Percentiles rank a stretch among this genome's conserved stretches.
Conservation (phyloP, 2,797 vertebrate species). For the Cheracebus regulus region DNA sequence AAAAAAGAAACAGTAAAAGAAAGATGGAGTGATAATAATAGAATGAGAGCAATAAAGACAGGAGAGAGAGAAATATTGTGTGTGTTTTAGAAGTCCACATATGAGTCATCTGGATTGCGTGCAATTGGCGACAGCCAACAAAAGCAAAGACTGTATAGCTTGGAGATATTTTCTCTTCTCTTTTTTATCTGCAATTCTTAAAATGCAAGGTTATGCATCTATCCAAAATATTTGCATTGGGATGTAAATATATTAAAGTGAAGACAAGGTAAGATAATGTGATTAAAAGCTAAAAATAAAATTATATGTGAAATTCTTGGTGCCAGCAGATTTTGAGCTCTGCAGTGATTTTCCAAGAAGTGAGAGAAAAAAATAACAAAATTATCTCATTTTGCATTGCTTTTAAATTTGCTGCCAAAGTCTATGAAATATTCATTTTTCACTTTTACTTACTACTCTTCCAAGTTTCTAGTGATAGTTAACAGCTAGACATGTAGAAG, state of each 20-base stretch:
- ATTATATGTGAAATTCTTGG: background rate
- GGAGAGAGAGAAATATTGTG: background rate
- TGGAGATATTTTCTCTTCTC: background rate
- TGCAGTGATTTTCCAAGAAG: constrained; percentile 39
- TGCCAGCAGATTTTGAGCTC: background rate
- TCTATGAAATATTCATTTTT: constrained; percentile 1
- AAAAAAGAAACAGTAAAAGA: background rate
- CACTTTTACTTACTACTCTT: background rate
- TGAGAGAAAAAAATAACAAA: constrained; percentile 3
- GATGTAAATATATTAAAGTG: constrained; percentile 7
- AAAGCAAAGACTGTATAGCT: background rate
- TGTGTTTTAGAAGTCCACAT: background rate
- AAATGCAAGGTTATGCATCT: background rate
- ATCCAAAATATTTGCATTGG: background rate
- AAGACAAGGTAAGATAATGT: background rate
- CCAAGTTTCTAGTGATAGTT: background rate
- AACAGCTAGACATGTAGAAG: background rate
- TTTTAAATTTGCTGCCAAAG: background rate
- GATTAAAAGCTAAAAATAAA: background rate
- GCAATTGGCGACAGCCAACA: constrained; percentile 48
- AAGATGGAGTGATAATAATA: background rate
- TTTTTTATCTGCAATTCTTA: constrained; percentile 1
- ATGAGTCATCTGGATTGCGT: constrained; percentile 56
- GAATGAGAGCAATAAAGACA: background rate
- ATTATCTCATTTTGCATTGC: background rate